Evolutionary conservation across 2,888 invertebrate genomes (phyloP), one percentile per base, ranked within the genome.

Genomic region (Rhimphoctona megacephalus): DNA sequence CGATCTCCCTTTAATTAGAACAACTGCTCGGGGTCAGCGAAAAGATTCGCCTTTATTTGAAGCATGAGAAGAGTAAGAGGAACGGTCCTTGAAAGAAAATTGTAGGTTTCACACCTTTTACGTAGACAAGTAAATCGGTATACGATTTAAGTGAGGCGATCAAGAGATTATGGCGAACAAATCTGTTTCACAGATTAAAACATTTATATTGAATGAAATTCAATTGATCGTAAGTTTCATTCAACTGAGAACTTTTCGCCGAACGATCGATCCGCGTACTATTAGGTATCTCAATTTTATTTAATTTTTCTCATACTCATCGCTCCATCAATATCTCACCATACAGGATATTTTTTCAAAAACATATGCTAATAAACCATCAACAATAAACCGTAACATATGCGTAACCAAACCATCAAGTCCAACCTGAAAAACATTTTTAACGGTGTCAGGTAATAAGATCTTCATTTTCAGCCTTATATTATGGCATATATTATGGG

Each of bases 21-120:
- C 49, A 72, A 72, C 46, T 39, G 25, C 49, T 30, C 43, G 39
- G 64, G 61, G 80, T 81, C 80, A 81, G 80, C 80, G 61, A 81
- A 72, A 78, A 78, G 52, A 57, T 54, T 36, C 22, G 39, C 39
- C n/a, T 22, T 73, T 33, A 52, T 72, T 72, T 33, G 52, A 52
- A 52, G 39, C 39, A 22, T 11, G 33, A 36, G 66, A 17, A 1
- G n/a, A 36, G n/a, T n/a, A 11, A 30, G 14, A 30, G 30, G 30
- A 61, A 61, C 61, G 11, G 30, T 17, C 61, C 30, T 57, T 57
- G 30, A 17, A 30, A 14, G 30, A 30, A 61, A 61, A 61, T 61
- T 61, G 61, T 61, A 6, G 61, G 14, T 61, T 30, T 61, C 30
- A 61, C 61, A 61, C 61, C 30, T 30, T 30, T 30, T 30, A 61